Base-by-base conservation (phyloP, 1,140 invertebrate genomes). In the Drosophila sturtevanti region DNA sequence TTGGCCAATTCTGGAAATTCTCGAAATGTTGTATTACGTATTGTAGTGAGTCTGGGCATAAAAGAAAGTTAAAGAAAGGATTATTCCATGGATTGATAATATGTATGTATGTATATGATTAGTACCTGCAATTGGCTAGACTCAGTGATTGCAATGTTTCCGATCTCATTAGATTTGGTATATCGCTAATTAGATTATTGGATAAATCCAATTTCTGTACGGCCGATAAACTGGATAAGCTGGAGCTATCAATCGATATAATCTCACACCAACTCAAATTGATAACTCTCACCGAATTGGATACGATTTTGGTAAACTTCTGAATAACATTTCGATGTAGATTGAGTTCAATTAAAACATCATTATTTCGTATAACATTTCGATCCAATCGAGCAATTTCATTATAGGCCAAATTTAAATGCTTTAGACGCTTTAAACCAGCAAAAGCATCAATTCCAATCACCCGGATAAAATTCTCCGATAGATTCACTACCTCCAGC, bases 351-450 rank as follows among this genome's bases (percentile, higher is more conserved):
- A 91, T 93, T 12, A 96, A 72, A 11, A 92, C 93, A 14, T 93
- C 92, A 89, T 94, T 94, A 71, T 93, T 92, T 11, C 89, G 74
- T 35, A 95, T 92, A 24, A 92, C 92, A 24, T 94, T 93, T 68
- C 92, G 91, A 44, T 93, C 93, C 63, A 96, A 72, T 1, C 81
- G 71, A 1, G 92, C 92, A 59, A 96, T 94, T 71, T 94, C 93
- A 79, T 96, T 96, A 87, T 93, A 94, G 0, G 95, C 95, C 59
- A 95, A 87, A 89, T 95, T 95, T 38, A 95, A 79, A 59, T 92
- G 77, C 72, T 93, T 93, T 1, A 95, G 71, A n/a, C 92, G 89
- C n/a, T 89, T 91, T 11, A 95, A 90, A 0, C 93, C 93, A 22
- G 84, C 77, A 72, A 96, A 96, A 1, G 94, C 93, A 52, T 93